phyloP scores from a whole-genome alignment of 2,888 invertebrate genomes.

The Drosophila barbarae region DNA sequence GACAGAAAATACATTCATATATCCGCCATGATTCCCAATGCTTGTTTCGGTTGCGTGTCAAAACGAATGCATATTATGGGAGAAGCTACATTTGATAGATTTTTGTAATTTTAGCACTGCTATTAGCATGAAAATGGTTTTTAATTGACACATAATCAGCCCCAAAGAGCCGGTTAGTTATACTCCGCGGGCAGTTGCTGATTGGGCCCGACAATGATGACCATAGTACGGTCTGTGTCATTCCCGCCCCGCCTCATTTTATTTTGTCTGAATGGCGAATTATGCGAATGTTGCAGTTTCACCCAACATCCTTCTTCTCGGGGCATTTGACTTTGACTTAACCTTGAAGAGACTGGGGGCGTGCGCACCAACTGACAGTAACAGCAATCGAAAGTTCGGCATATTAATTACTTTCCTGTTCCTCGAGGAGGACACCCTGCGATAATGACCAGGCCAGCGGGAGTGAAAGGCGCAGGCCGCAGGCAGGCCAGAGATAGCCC shows the following conservation, averaged over 20 bases:
- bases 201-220: slow-evolving; percentile 23
- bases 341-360: slow-evolving; percentile 49
- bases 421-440: slow-evolving; percentile 26
- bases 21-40: slow-evolving; percentile 10
- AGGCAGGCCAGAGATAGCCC: slow-evolving; percentile 16
- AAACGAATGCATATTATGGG: slow-evolving; percentile 16
- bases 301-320: neutral
- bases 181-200: slow-evolving; percentile 27
- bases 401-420: slow-evolving; percentile 66
- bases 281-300: slow-evolving; percentile 10
- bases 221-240: neutral
- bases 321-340: slow-evolving; percentile 52
- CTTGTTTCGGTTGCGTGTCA: slow-evolving; percentile 46
- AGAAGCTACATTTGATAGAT: slow-evolving; percentile 28
- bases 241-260: neutral
- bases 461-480: slow-evolving; percentile 58
- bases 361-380: slow-evolving; percentile 30
- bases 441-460: slow-evolving; percentile 64
- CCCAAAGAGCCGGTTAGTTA: slow-evolving; percentile 53
- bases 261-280: neutral
- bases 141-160: slow-evolving; percentile 68
- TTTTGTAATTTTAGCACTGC: slow-evolving; percentile 29
- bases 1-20: neutral
- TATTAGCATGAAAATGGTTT: slow-evolving; percentile 61
- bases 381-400: slow-evolving; percentile 59